A percentile compares a stretch with the other conserved stretches of the same genome.
These are phyloP conservation scores for Berghia stephanieae DNA, from an alignment of 1,140 invertebrate genomes.

Conservation along the genomic window DNA sequence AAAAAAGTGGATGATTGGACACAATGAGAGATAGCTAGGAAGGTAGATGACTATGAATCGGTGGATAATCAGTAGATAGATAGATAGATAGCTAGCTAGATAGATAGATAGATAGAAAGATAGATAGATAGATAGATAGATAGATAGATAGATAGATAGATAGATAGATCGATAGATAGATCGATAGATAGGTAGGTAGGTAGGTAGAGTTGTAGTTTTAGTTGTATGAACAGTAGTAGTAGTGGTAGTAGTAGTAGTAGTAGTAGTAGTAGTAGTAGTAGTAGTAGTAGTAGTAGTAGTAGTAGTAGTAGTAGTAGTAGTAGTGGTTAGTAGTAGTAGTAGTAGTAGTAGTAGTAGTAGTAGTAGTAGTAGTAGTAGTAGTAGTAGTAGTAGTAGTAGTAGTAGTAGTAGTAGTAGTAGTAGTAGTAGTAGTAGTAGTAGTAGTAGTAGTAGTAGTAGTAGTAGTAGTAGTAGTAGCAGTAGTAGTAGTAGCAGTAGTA, in stretches of 20 bases:
- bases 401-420: conserved; percentile 19
- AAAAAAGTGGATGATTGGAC: no score
- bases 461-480: conserved; percentile 17
- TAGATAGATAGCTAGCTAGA: not conserved
- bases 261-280: conserved; percentile 19
- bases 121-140: not conserved
- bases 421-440: conserved; percentile 19
- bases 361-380: conserved; percentile 19
- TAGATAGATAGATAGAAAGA: not conserved
- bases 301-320: conserved; percentile 18
- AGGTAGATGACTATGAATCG: no score
- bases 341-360: conserved; percentile 18
- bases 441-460: conserved; percentile 18
- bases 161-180: not conserved
- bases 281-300: conserved; percentile 18
- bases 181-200: not conserved
- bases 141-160: not conserved
- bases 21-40: no score
- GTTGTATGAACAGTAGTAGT: not conserved
- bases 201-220: not conserved
- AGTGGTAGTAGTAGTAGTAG: conserved; percentile 17
- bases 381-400: conserved; percentile 18
- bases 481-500: conserved; percentile 18
- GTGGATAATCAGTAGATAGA: no score
- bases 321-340: conserved; percentile 15